Conservation (phyloP, 2,797 vertebrate genomes). For the Aulostomus chinensis region DNA sequence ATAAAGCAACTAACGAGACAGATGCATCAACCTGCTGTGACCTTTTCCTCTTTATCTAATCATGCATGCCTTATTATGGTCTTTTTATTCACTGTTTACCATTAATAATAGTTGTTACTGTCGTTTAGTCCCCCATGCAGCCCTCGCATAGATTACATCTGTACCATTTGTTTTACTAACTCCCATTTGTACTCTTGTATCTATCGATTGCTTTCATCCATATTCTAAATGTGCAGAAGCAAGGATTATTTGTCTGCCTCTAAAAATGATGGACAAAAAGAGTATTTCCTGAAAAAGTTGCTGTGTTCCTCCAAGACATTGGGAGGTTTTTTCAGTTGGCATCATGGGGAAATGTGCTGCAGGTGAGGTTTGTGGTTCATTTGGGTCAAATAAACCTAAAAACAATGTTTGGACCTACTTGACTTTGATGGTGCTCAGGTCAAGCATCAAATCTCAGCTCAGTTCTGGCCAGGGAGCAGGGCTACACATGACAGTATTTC, state of each 20-base stretch:
- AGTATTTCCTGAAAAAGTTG: too few species aligned
- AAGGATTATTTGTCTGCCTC: too few species aligned
- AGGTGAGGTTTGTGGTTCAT: conserved; percentile 16
- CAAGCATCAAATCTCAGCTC: too few species aligned
- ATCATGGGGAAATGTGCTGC: not conserved
- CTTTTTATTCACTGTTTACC: conserved; percentile 76
- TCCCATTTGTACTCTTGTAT: conserved; percentile 57
- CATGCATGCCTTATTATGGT: conserved; percentile 72
- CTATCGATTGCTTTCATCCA: conserved; percentile 49
- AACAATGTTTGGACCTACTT: conserved; percentile 25
- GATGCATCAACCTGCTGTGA: conserved; percentile 79
- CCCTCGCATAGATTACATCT: conserved; percentile 65
- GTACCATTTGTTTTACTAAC: conserved; percentile 69
- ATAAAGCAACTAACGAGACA: conserved; percentile 79
- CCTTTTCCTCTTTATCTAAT: conserved; percentile 79
- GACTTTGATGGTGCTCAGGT: too few species aligned
- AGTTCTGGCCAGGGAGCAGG: too few species aligned
- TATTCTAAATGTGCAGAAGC: too few species aligned
- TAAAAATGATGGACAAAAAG: too few species aligned
- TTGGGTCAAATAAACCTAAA: conserved; percentile 14
- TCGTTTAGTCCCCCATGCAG: conserved; percentile 49
- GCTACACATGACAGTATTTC: too few species aligned
- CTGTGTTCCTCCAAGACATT: too few species aligned
- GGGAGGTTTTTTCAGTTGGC: too few species aligned
- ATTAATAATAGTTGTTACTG: conserved; percentile 72